Evolutionary conservation across 1,140 invertebrate species (phyloP).

Genomic region (Halyomorpha halys): DNA sequence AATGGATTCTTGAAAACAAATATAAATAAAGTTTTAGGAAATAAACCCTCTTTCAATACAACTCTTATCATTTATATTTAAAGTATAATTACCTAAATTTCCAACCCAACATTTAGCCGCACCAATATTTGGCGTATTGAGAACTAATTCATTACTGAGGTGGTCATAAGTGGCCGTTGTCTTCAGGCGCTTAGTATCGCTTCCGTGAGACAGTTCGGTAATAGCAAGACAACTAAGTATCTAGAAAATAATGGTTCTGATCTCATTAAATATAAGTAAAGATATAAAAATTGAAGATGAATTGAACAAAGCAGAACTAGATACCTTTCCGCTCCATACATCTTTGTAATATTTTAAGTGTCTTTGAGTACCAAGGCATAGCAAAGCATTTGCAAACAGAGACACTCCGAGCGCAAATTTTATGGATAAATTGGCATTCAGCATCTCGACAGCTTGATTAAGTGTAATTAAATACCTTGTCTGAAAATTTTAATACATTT

Average conservation of each 20-base stretch:
- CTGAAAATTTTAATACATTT: conserved; percentile 35
- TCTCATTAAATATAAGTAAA: neutral
- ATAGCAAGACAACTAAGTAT: conserved; percentile 64
- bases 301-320: conserved; percentile 26
- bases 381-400: conserved; percentile 55
- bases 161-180: conserved; percentile 83
- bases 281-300: neutral
- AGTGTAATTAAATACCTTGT: conserved; percentile 57
- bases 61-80: no score
- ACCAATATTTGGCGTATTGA: conserved; percentile 85
- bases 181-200: conserved; percentile 79
- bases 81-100: conserved; percentile 67
- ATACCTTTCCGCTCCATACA: conserved; percentile 56
- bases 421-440: conserved; percentile 54
- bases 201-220: conserved; percentile 87
- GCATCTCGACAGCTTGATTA: conserved; percentile 55
- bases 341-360: conserved; percentile 60
- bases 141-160: conserved; percentile 64
- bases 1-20: no score
- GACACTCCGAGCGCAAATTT: conserved; percentile 55
- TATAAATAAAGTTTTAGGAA: no score
- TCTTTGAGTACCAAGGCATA: conserved; percentile 62
- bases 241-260: conserved; percentile 15
- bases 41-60: no score
- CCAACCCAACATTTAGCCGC: conserved; percentile 92